Base-by-base conservation (phyloP, 2,888 invertebrate species). In the Meganola albula region DNA sequence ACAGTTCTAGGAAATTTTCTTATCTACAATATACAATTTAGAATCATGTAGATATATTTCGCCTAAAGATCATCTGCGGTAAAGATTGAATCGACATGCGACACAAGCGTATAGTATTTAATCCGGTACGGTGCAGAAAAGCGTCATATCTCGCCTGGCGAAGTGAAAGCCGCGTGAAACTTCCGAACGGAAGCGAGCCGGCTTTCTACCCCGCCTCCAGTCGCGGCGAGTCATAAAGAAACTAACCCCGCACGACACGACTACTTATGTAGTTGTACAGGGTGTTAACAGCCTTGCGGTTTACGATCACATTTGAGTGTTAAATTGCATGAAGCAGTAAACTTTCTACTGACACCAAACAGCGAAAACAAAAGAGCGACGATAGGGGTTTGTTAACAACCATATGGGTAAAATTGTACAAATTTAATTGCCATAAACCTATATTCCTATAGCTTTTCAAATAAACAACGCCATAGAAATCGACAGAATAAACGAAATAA, bases 151-250 rank as follows among this genome's bases (percentile, higher is more conserved):
- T 68, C 60, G 51, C 48, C 48, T 52, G 52, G 52, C 52, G 45
- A 53, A 77, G 82, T 74, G 83, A 84, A 84, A 84, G 80, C 78
- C 65, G 55, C 69, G 79, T 65, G 80, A 80, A 83, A 83, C 79
- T 74, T 74, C 73, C 70, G 69, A 77, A 63, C 80, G 83, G 80
- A 82, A 82, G 74, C 68, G 44, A 59, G 64, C 53, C 70, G 63
- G 74, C 80, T 82, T 83, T 83, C 80, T 80, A 82, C 77, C 79
- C 78, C 71, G 62, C 79, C 78, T 74, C 69, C 69, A 44, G 67
- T 49, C 49, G 44, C n/a, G n/a, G n/a, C n/a, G n/a, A n/a, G n/a
- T 51, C 54, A 49, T 53, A 59, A 70, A 69, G 65, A 63, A 78
- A 76, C 74, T 70, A 67, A 76, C 73, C 76, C 75, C 64, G 64